Evolutionary conservation across 2,888 invertebrate genomes (phyloP).

Genomic region (Therioaphis trifolii): DNA sequence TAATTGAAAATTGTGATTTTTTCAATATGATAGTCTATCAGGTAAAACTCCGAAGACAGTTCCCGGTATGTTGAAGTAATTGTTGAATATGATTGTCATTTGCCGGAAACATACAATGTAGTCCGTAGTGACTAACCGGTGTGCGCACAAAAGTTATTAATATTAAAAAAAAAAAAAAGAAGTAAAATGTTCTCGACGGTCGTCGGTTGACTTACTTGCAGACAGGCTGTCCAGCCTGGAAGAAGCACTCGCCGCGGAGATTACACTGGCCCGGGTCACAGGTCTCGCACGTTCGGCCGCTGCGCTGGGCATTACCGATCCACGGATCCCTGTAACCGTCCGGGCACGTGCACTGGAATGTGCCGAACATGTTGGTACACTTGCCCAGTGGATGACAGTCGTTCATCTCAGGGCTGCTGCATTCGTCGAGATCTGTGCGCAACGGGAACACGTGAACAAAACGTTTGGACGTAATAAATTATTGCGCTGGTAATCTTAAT

Average conservation of each 20-base stretch:
- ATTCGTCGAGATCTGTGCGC: conserved; percentile 84
- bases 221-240: conserved; percentile 78
- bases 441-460: not conserved
- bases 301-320: conserved; percentile 75
- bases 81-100: too few relatives aligned
- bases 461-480: not conserved
- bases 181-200: too few relatives aligned
- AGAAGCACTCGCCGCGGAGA: conserved; percentile 86
- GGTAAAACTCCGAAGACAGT: too few relatives aligned
- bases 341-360: conserved; percentile 81
- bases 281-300: conserved; percentile 82
- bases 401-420: conserved; percentile 82
- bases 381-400: conserved; percentile 84
- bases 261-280: conserved; percentile 83
- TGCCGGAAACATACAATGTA: too few relatives aligned
- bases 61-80: too few relatives aligned
- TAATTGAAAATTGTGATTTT: too few relatives aligned
- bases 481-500: too few relatives aligned
- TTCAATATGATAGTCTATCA: too few relatives aligned
- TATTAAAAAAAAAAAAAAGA: too few relatives aligned
- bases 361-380: conserved; percentile 87
- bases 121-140: too few relatives aligned
- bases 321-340: conserved; percentile 82
- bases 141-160: too few relatives aligned
- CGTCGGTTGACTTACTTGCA: conserved; percentile 84